phyloP scores from a whole-genome alignment of 2,888 invertebrate genomes.

The Aphodius sticticus region DNA sequence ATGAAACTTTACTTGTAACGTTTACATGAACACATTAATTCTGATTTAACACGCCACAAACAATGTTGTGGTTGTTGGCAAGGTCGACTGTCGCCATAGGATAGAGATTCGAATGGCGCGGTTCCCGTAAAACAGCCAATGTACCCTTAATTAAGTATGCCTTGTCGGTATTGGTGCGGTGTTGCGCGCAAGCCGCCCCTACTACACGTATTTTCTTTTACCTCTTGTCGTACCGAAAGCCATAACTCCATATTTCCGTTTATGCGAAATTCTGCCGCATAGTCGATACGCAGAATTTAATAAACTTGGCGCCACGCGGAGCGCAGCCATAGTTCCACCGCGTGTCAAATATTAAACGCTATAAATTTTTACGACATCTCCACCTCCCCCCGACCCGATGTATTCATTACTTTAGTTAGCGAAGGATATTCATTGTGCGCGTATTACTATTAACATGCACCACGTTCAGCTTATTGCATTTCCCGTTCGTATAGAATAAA shows the following conservation, averaged over 20 bases:
- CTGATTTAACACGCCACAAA: background rate
- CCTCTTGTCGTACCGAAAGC: background rate
- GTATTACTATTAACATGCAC: slow-evolving; percentile 4
- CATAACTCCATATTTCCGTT: slow-evolving; percentile 18
- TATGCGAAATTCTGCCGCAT: slow-evolving; percentile 17
- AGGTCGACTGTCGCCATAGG: background rate
- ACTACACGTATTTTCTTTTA: background rate
- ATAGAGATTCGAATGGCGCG: background rate
- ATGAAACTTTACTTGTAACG: background rate
- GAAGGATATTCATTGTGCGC: background rate
- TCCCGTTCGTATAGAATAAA: background rate
- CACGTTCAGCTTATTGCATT: background rate
- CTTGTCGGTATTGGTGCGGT: background rate
- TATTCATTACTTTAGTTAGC: slow-evolving; percentile 17
- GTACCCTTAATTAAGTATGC: slow-evolving; percentile 4
- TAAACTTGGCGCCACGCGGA: slow-evolving; percentile 22
- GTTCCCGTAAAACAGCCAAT: slow-evolving; percentile 4
- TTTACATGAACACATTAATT: slow-evolving; percentile 4
- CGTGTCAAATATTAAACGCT: slow-evolving; percentile 36
- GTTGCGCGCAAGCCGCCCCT: background rate
- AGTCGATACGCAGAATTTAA: slow-evolving; percentile 26
- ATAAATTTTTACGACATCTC: slow-evolving; percentile 34
- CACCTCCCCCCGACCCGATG: background rate
- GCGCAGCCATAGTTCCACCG: slow-evolving; percentile 14
- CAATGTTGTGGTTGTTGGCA: slow-evolving; percentile 4